Conservation (phyloP, 1,140 invertebrate species). For the Euwallacea fornicatus region DNA sequence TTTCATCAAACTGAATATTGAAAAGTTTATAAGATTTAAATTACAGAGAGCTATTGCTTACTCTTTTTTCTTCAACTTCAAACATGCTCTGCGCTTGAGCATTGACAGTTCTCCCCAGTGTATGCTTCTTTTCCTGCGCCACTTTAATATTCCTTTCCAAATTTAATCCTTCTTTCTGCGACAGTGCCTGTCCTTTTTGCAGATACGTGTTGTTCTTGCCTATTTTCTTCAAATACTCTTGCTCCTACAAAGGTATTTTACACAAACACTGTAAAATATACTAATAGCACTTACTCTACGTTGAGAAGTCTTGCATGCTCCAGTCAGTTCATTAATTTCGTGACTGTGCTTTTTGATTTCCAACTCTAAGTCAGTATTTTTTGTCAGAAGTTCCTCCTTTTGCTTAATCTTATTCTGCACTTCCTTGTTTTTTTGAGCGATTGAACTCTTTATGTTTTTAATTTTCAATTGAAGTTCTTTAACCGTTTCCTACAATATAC, state of each 20-base stretch:
- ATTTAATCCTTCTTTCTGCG: conserved; percentile 49
- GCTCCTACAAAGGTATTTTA: conserved; percentile 26
- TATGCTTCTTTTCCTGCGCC: conserved; percentile 69
- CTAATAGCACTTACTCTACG: conserved; percentile 48
- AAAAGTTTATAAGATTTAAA: background rate
- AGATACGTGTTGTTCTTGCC: conserved; percentile 41
- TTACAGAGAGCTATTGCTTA: conserved; percentile 43
- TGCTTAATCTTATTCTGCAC: conserved; percentile 64
- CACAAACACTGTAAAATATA: background rate
- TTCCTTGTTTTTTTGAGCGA: conserved; percentile 76
- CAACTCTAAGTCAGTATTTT: conserved; percentile 67
- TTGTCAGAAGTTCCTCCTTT: conserved; percentile 71
- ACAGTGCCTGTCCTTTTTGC: conserved; percentile 43
- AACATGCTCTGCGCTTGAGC: conserved; percentile 83
- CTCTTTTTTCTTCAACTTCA: conserved; percentile 83
- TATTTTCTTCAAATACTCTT: conserved; percentile 44
- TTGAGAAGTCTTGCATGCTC: conserved; percentile 55
- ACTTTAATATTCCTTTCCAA: conserved; percentile 61
- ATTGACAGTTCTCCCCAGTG: conserved; percentile 79
- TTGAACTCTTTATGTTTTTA: conserved; percentile 73
- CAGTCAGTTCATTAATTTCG: conserved; percentile 63
- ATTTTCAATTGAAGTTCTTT: conserved; percentile 63
- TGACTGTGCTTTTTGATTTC: conserved; percentile 80
- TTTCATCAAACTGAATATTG: conserved; percentile 68
- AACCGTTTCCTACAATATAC: conserved; percentile 50